Conservation (phyloP, 2,113 vertebrate genomes). For the Apodemus speciosus region DNA sequence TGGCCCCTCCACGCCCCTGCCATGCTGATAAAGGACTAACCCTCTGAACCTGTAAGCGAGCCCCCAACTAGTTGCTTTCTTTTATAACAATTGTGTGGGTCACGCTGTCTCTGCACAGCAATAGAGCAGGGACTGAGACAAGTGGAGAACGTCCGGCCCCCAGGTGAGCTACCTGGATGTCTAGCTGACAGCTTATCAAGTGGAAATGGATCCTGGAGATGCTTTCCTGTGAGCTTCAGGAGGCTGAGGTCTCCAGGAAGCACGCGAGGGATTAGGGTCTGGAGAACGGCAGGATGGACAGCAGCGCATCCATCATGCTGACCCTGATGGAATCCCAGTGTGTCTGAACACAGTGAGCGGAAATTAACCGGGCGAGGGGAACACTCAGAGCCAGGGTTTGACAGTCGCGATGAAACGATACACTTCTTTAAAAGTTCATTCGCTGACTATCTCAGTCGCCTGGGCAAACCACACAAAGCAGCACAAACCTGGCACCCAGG, state of each 20-base stretch:
- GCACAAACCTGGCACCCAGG: not conserved
- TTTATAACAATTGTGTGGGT: not conserved
- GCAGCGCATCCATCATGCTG: not conserved
- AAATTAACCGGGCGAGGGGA: not conserved
- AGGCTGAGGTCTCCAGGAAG: not conserved
- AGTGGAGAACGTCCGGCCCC: not conserved
- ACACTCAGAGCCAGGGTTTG: not conserved
- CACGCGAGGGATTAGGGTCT: not conserved
- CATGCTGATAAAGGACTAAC: not conserved
- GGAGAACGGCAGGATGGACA: not conserved
- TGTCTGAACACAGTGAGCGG: not conserved
- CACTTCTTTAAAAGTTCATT: not conserved
- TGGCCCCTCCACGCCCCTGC: not conserved
- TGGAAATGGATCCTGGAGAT: not conserved
- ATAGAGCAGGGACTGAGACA: not conserved
- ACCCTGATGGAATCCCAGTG: not conserved
- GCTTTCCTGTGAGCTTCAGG: not conserved
- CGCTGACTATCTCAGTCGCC: rapidly evolving
- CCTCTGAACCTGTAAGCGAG: not conserved
- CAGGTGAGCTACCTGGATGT: not conserved
- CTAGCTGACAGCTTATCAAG: not conserved
- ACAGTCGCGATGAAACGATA: rapidly evolving
- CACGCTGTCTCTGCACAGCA: not conserved
- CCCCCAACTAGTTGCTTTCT: too few relatives aligned
- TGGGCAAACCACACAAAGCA: not conserved